These are phyloP conservation scores for Clarias batrachus DNA, from an alignment of 2,113 vertebrate species.

Conservation along the genomic window DNA sequence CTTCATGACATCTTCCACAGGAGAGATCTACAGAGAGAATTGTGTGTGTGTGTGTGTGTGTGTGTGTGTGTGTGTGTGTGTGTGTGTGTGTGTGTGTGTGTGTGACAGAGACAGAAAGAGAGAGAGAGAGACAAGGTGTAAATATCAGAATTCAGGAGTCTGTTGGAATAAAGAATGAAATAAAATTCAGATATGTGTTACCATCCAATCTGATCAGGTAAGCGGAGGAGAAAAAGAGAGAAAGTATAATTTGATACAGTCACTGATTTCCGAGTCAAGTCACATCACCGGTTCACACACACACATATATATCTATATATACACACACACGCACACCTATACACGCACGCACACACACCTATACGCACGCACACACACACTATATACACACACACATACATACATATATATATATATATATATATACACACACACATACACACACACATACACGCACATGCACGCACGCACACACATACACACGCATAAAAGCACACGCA, in stretches of 20 bases:
- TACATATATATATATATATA: too few species aligned
- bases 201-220: slow-evolving; percentile 91
- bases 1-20: slow-evolving; percentile 87
- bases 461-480: too few species aligned
- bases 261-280: neutral
- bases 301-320: too few species aligned
- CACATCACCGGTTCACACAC: too few species aligned
- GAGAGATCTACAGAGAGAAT: slow-evolving; percentile 79
- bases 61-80: slow-evolving; percentile 57
- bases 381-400: neutral
- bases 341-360: too few species aligned
- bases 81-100: slow-evolving; percentile 49
- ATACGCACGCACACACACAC: too few species aligned
- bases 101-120: slow-evolving; percentile 52
- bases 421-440: too few species aligned
- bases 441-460: too few species aligned
- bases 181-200: slow-evolving; percentile 73
- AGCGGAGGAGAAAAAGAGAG: slow-evolving; percentile 73
- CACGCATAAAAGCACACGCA: too few species aligned
- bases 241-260: slow-evolving; percentile 41
- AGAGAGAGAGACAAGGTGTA: slow-evolving; percentile 29
- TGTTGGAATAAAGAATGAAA: neutral
- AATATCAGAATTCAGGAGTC: neutral
- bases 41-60: slow-evolving; percentile 34
- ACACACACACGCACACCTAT: too few species aligned